phyloP scores from a whole-genome alignment of 1,140 invertebrate species.

The Dinothrombium tinctorium region DNA sequence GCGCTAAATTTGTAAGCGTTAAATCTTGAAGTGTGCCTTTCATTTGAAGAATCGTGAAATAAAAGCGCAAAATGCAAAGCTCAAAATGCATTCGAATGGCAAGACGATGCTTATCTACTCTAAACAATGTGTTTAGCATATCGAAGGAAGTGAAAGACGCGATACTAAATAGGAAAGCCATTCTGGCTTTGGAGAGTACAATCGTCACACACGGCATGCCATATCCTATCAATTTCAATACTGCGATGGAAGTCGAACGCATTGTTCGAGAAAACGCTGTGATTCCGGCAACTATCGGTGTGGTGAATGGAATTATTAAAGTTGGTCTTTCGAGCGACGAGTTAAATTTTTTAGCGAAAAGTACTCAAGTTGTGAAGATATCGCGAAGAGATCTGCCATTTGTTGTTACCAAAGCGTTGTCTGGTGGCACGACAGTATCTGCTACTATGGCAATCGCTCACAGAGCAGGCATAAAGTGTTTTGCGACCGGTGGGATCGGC shows the following conservation, averaged over 20 bases:
- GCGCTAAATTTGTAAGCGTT: no score
- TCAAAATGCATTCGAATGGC: no score
- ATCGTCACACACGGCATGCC: constrained; percentile 98
- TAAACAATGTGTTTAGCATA: no score
- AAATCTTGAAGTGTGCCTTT: no score
- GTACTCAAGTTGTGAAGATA: constrained; percentile 35
- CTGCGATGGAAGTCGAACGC: constrained; percentile 54
- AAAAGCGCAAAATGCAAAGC: no score
- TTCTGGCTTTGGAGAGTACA: constrained; percentile 87
- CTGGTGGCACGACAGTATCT: constrained; percentile 88
- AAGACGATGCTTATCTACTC: no score
- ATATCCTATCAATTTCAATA: constrained; percentile 57
- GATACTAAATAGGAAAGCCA: constrained; percentile 31
- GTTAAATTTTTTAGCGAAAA: constrained; percentile 26
- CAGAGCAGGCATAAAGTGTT: constrained; percentile 55
- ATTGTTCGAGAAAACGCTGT: constrained; percentile 44
- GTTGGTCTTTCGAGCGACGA: constrained; percentile 57
- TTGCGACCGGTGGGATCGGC: constrained; percentile 76
- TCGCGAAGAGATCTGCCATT: constrained; percentile 65
- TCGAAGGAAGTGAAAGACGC: constrained; percentile 26
- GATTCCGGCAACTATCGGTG: constrained; percentile 79
- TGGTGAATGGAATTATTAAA: constrained; percentile 55
- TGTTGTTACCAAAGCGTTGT: constrained; percentile 38
- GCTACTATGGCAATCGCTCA: constrained; percentile 69
- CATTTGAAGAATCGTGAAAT: no score